phyloP scores from a whole-genome alignment of 2,113 vertebrate species.

The Cottus gobio region DNA sequence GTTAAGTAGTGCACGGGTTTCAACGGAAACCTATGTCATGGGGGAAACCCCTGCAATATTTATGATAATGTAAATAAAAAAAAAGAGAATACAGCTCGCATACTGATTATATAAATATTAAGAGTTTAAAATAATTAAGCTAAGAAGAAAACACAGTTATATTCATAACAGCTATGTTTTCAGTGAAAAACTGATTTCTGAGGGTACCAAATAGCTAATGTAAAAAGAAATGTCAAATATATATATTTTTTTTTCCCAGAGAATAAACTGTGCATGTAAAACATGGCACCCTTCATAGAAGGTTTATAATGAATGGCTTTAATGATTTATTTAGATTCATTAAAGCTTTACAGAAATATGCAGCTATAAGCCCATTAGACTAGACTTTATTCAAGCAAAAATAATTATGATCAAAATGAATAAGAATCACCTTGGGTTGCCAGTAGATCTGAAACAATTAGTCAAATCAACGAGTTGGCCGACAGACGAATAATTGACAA shows the following conservation, averaged over 20 bases:
- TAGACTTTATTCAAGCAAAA: not conserved
- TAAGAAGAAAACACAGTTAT: not conserved
- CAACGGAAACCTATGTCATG: slow-evolving; percentile 1
- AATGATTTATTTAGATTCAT: not conserved
- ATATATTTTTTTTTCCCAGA: not conserved
- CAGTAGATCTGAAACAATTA: not conserved
- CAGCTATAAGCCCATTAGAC: not conserved
- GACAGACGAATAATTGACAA: not conserved
- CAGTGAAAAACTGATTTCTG: not conserved
- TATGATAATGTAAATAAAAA: too few species aligned
- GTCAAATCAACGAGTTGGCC: not conserved
- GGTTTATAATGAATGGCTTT: not conserved
- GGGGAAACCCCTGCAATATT: slow-evolving; percentile 23
- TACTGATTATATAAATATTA: not conserved
- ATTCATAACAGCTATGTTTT: not conserved
- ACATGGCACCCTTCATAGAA: not conserved
- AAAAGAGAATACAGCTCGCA: not conserved
- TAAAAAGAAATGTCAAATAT: not conserved
- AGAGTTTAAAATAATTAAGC: not conserved
- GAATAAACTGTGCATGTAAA: not conserved
- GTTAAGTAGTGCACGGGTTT: slow-evolving; percentile 74
- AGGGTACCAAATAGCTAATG: not conserved
- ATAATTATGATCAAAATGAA: not conserved
- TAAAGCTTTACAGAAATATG: not conserved
- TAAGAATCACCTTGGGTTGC: not conserved